These are phyloP conservation scores for Leptura quadrifasciata DNA, from an alignment of 2,888 invertebrate genomes.

Conservation along the genomic window DNA sequence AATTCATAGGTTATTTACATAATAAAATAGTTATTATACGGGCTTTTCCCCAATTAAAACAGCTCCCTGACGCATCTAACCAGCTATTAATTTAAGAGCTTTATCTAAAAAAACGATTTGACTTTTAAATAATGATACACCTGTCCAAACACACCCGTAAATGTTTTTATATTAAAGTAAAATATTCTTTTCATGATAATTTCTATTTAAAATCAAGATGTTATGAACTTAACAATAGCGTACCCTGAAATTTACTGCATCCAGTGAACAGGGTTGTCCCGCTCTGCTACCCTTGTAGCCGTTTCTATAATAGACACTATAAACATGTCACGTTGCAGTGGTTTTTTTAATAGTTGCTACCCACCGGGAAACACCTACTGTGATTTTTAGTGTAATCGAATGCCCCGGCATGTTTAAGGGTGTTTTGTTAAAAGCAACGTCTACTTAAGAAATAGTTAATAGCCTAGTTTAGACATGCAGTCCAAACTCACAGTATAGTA, in stretches of 20 bases:
- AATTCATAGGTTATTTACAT: slow-evolving; percentile 16
- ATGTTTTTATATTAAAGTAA: neutral
- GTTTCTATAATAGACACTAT: slow-evolving; percentile 24
- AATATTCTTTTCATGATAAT: slow-evolving; percentile 6
- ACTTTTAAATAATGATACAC: slow-evolving; percentile 22
- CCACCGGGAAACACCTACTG: slow-evolving; percentile 28
- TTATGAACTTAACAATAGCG: slow-evolving; percentile 47
- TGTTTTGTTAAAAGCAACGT: neutral
- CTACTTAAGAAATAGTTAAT: neutral
- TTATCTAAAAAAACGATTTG: slow-evolving; percentile 24
- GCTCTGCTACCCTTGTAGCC: slow-evolving; percentile 28
- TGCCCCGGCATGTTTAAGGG: slow-evolving; percentile 16
- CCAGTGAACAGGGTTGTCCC: slow-evolving; percentile 28
- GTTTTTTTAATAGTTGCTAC: slow-evolving; percentile 23
- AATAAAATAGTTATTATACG: slow-evolving; percentile 20
- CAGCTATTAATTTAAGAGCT: slow-evolving; percentile 10
- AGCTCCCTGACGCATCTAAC: neutral
- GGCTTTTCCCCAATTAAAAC: slow-evolving; percentile 10
- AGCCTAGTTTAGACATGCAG: no score
- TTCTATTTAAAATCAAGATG: slow-evolving; percentile 28
- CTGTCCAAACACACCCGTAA: slow-evolving; percentile 28
- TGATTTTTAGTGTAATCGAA: slow-evolving; percentile 28
- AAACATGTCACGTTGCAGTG: slow-evolving; percentile 43
- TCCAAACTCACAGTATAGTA: no score
- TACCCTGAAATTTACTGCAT: slow-evolving; percentile 46